Base-by-base conservation (phyloP, 2,888 invertebrate species). In the Microctonus hyperodae region DNA sequence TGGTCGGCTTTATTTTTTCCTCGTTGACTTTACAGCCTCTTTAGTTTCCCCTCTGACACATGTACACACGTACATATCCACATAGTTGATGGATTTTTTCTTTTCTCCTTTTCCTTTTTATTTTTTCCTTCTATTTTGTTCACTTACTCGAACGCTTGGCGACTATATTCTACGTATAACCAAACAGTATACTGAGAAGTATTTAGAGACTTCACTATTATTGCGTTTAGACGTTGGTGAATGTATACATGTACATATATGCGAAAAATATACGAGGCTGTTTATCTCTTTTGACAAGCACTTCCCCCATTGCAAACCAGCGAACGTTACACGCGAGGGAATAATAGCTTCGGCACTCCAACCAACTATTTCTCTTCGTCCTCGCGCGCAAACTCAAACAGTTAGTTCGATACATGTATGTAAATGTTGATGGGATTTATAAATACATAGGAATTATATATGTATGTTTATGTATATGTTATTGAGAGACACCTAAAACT, bases 271-370 rank as follows among this genome's bases (percentile, higher is more conserved):
- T 71, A 68, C 70, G 71, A 70, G 71, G 70, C 67, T 71, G 71
- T 70, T 71, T 71, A 71, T 71, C 71, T 70, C 71, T 71, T 71
- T 71, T 71, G 71, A 71, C 71, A 71, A 71, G 71, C 71, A 71
- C 71, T 71, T 71, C 65, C 66, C 59, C 60, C 50, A 44, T 37
- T 58, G 64, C 44, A 65, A 57, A 57, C 53, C 62, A 64, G 31
- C 60, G 50, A 63, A 22, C 60, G 69, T 56, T 67, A 68, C 70
- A 70, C 71, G 68, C 71, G 67, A 70, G 57, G 68, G 67, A 67
- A 68, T 71, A 71, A 70, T 71, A 70, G 71, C 68, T 69, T 33
- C 33, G 33, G 20, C 53, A 28, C 56, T n/a, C 37, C 9, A 40
- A 44, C 59, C 59, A 16, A 16, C 20, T 22, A 44, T 60, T 31